A percentile compares a stretch with the other conserved stretches of the same genome.
These are phyloP conservation scores for Malurus cyaneus DNA, from an alignment of 2,113 vertebrate species.

Conservation along the genomic window DNA sequence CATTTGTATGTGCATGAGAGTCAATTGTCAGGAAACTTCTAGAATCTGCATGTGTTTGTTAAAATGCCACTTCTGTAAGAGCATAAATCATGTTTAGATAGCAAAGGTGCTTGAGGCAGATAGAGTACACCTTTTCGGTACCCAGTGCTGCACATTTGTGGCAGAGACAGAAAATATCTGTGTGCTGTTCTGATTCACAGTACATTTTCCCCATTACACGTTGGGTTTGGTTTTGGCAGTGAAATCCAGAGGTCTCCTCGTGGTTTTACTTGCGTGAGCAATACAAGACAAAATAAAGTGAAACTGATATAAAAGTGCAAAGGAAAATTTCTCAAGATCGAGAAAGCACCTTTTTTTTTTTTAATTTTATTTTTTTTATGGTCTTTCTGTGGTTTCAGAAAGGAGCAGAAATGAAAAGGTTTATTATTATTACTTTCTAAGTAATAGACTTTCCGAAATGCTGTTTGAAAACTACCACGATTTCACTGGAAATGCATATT, in stretches of 20 bases:
- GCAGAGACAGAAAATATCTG: background rate
- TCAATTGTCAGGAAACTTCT: conserved; percentile 29
- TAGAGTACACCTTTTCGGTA: background rate
- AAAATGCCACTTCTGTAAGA: background rate
- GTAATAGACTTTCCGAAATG: background rate
- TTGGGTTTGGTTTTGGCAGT: background rate
- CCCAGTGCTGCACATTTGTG: background rate
- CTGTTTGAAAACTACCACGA: background rate
- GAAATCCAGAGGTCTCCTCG: background rate
- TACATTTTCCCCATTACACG: background rate
- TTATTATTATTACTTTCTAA: background rate
- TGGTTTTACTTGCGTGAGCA: background rate
- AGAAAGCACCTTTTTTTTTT: background rate
- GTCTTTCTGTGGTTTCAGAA: background rate
- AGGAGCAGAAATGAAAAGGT: background rate
- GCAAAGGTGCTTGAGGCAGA: background rate
- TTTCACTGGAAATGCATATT: background rate
- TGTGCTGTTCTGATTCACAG: background rate
- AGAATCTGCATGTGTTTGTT: background rate
- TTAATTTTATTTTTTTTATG: background rate
- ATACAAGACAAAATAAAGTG: background rate
- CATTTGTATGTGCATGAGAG: background rate
- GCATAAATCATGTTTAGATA: background rate
- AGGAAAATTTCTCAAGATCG: background rate
- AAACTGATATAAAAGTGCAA: background rate